Conservation (phyloP, 2,113 vertebrate species). For the Pelobates fuscus region DNA sequence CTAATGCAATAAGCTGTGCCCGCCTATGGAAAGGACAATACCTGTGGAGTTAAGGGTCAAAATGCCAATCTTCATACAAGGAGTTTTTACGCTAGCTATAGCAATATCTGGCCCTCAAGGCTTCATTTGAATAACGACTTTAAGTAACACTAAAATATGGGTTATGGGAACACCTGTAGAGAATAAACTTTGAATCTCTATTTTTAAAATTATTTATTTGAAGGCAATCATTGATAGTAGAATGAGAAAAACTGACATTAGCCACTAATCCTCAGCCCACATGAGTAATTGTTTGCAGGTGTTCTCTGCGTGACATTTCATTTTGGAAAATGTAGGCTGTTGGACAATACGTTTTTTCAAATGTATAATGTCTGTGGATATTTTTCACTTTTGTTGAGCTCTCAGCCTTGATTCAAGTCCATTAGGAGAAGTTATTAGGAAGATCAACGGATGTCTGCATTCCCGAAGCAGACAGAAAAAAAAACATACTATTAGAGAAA, state of each 20-base stretch:
- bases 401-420: constrained; percentile 23
- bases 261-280: not conserved
- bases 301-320: constrained; percentile 30
- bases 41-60: too few relatives aligned
- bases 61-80: too few relatives aligned
- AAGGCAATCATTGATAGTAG: not conserved
- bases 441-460: constrained; percentile 42
- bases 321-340: constrained; percentile 10
- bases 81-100: too few relatives aligned
- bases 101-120: too few relatives aligned
- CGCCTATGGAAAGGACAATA: too few relatives aligned
- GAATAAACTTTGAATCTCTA: not conserved
- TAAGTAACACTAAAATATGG: not conserved
- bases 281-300: constrained; percentile 44
- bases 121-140: too few relatives aligned
- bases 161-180: not conserved
- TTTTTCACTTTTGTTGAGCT: constrained; percentile 3
- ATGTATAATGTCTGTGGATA: constrained; percentile 12
- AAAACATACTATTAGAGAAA: constrained; percentile 29
- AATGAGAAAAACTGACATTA: constrained; percentile 3
- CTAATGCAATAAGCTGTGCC: too few relatives aligned
- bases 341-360: constrained; percentile 37
- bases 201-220: not conserved
- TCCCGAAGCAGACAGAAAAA: constrained; percentile 33
- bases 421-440: constrained; percentile 44